Base-by-base conservation (phyloP, 2,797 vertebrate genomes). In the Epinephelus awoara region DNA sequence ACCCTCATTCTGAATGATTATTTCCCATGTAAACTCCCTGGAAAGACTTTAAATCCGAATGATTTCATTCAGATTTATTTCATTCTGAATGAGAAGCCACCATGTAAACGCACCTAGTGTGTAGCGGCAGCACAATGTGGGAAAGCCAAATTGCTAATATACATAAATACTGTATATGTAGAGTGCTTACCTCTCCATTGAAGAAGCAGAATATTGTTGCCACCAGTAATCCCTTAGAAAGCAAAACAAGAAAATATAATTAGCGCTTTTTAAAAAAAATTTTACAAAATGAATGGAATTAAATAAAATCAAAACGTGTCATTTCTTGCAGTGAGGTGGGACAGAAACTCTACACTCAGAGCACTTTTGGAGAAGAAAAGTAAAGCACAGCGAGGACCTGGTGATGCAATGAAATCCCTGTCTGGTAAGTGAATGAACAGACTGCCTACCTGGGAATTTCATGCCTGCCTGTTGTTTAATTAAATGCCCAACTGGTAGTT, bases 191-290 rank as follows among this genome's bases (percentile, higher is more conserved):
- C 96, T 99, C 97, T 25, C 97, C 96, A 62, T 99, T 99, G 94
- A 97, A 99, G 95, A 99, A 99, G 93, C 98, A 99, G 95, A 99
- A 99, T 94, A 99, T 99, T 14, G 96, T 96, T 44, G 98, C 96
- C 79, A 99, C 98, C 75, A 99, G 96, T 88, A 99, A 96, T 55
- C 98, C 98, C 98, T 99, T 74, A 70, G 83, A 82, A 74, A 85
- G 59, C 83, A 40, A 77, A 75, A 84, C 9, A 74, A 72, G 9
- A 2, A 67, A 3, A 77, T 7, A 42, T 1, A 47, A 21, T 77
- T 51, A 38, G 65, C 17, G 21, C 11, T 54, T n/a, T n/a, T n/a
- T n/a, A n/a, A n/a, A n/a, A n/a, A n/a, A n/a, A n/a, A n/a, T n/a
- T 29, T 29, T 3, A 29, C 27, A 29, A 29, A 29, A 29, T 29